A percentile compares a stretch with the other conserved stretches of the same genome.
Conservation (phyloP, 1,140 invertebrate genomes). For the Meloidogyne hapla region DNA sequence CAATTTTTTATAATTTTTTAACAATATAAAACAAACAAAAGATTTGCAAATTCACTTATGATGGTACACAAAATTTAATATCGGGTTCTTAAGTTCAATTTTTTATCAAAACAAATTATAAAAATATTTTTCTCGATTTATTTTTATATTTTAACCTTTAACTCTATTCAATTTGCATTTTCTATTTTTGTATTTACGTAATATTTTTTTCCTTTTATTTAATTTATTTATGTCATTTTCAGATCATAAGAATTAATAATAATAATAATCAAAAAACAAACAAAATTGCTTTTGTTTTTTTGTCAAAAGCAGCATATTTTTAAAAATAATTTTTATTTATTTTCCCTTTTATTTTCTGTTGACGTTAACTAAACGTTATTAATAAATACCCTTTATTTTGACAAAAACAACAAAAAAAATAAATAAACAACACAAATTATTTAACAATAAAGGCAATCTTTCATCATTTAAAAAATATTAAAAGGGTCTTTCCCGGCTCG, state of each 20-base stretch:
- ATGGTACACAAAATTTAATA: no score
- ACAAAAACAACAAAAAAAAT: not conserved
- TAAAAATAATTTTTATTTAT: not conserved
- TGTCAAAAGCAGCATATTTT: no score
- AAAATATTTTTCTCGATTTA: no score
- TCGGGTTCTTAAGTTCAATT: no score
- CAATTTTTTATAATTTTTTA: no score
- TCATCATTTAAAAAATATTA: conserved; percentile 1
- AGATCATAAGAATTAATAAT: not conserved
- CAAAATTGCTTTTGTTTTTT: no score
- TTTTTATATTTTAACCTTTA: no score
- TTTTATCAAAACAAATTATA: no score
- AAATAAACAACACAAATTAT: not conserved
- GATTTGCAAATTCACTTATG: no score
- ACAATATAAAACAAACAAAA: no score
- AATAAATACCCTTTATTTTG: conserved; percentile 5
- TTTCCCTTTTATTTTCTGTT: not conserved
- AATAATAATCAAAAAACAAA: not conserved
- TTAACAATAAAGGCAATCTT: not conserved
- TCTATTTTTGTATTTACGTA: no score
- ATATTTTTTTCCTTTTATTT: not conserved
- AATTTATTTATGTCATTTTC: conserved; percentile 1
- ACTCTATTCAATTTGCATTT: no score
- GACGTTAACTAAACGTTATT: not conserved
- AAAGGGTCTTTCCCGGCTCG: not conserved